phyloP scores from a whole-genome alignment of 2,888 invertebrate genomes.

The Epinotia bilunana region DNA sequence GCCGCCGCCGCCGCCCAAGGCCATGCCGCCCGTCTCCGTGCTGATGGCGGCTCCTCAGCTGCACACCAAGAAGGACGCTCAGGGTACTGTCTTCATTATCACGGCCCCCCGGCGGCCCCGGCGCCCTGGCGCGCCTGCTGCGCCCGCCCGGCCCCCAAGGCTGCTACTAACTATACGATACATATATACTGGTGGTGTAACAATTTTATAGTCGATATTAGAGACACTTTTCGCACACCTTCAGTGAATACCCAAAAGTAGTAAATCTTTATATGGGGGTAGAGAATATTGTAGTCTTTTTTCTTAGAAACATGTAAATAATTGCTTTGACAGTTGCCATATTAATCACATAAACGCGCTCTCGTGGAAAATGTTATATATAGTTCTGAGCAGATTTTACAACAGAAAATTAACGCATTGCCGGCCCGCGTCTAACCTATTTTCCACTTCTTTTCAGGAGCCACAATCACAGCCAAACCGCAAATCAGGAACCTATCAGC shows the following conservation, averaged over 20 bases:
- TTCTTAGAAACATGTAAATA: too few relatives aligned
- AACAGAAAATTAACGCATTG: too few relatives aligned
- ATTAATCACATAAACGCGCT: too few relatives aligned
- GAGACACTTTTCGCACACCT: too few relatives aligned
- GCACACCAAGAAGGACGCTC: conserved; percentile 88
- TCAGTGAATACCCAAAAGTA: too few relatives aligned
- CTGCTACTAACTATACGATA: too few relatives aligned
- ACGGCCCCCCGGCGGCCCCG: conserved; percentile 79
- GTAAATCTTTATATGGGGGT: too few relatives aligned
- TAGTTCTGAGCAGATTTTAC: too few relatives aligned
- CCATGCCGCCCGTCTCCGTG: conserved; percentile 85
- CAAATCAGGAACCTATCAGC: conserved; percentile 97
- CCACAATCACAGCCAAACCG: conserved; percentile 98
- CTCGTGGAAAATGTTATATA: too few relatives aligned
- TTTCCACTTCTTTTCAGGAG: conserved; percentile 74
- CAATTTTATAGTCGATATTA: too few relatives aligned
- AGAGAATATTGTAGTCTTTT: conserved; percentile 65
- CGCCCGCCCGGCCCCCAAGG: conserved; percentile 87
- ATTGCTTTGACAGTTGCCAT: too few relatives aligned
- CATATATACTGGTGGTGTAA: too few relatives aligned
- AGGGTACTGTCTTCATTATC: conserved; percentile 57
- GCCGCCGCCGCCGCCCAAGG: conserved; percentile 80
- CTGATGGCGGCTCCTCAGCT: conserved; percentile 93
- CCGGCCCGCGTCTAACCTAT: background rate
- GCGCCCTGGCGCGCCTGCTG: conserved; percentile 85